Conservation (phyloP, 2,113 vertebrate species). For the Hyperoodon ampullatus region DNA sequence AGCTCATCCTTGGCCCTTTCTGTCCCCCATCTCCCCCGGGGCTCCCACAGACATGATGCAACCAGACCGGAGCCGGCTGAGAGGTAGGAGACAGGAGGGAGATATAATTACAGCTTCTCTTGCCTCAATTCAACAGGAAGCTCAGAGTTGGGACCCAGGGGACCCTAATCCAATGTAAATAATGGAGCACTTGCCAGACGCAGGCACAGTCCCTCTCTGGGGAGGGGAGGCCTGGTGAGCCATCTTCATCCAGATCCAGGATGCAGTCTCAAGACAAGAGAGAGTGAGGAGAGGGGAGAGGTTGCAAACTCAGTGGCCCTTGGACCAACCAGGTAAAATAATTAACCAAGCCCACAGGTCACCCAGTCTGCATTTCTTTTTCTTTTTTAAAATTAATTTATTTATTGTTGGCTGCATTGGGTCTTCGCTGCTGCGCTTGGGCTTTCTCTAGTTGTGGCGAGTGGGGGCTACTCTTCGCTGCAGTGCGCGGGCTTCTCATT, state of each 20-base stretch:
- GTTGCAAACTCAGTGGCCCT: neutral
- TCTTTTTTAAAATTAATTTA: too few species aligned
- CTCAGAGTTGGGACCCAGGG: conserved; percentile 70
- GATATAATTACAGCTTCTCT: conserved; percentile 71
- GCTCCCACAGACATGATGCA: conserved; percentile 76
- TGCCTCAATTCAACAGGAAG: conserved; percentile 60
- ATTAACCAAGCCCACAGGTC: neutral
- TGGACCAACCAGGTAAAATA: neutral
- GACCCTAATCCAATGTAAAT: conserved; percentile 61
- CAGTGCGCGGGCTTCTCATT: too few species aligned
- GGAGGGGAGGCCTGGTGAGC: neutral
- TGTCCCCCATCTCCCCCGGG: conserved; percentile 47
- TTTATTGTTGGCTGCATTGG: too few species aligned
- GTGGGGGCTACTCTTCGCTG: too few species aligned
- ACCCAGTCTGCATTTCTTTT: too few species aligned
- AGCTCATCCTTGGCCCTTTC: conserved; percentile 59
- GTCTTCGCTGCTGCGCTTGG: too few species aligned
- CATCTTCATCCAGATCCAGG: neutral
- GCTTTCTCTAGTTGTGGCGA: too few species aligned
- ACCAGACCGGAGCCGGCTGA: conserved; percentile 48
- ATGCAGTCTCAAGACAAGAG: neutral
- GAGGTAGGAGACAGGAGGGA: conserved; percentile 56
- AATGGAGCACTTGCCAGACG: conserved; percentile 15
- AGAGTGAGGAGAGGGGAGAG: neutral
- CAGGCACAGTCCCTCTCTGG: accelerated